Conservation (phyloP, 2,113 vertebrate species). For the Ceyx cyanopectus region DNA sequence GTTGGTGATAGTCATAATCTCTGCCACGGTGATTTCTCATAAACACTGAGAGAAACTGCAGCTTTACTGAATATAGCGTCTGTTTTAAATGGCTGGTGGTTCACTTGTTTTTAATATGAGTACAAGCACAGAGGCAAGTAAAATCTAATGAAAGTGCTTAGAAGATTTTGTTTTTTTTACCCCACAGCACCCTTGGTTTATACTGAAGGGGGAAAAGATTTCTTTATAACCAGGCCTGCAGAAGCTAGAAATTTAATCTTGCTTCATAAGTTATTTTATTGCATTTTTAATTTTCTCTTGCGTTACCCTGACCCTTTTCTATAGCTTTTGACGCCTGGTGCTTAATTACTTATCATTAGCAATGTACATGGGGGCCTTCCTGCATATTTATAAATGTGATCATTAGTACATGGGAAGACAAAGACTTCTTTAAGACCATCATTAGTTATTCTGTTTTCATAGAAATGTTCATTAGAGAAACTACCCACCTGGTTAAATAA, state of each 20-base stretch:
- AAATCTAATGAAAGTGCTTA: slow-evolving; percentile 64
- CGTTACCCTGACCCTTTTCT: slow-evolving; percentile 82
- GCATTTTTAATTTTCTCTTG: slow-evolving; percentile 85
- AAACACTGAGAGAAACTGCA: slow-evolving; percentile 25
- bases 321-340: slow-evolving; percentile 83
- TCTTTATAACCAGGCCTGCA: slow-evolving; percentile 65
- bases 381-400: slow-evolving; percentile 88
- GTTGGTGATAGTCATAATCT: slow-evolving; percentile 55
- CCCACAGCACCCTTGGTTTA: slow-evolving; percentile 27
- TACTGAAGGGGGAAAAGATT: slow-evolving; percentile 34
- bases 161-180: slow-evolving; percentile 67
- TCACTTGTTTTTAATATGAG: slow-evolving; percentile 60
- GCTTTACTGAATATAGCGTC: slow-evolving; percentile 43
- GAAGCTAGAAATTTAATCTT: slow-evolving; percentile 81
- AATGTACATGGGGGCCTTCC: slow-evolving; percentile 83
- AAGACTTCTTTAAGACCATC: slow-evolving; percentile 85
- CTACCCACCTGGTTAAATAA: slow-evolving; percentile 88
- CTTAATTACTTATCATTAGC: slow-evolving; percentile 90
- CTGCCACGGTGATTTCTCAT: slow-evolving; percentile 29
- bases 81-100: slow-evolving; percentile 62
- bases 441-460: slow-evolving; percentile 89
- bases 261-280: slow-evolving; percentile 83
- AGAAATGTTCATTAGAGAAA: slow-evolving; percentile 87
- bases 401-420: slow-evolving; percentile 87
- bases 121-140: slow-evolving; percentile 57